Conservation (phyloP, 2,113 vertebrate genomes). For the Peromyscus californicus region DNA sequence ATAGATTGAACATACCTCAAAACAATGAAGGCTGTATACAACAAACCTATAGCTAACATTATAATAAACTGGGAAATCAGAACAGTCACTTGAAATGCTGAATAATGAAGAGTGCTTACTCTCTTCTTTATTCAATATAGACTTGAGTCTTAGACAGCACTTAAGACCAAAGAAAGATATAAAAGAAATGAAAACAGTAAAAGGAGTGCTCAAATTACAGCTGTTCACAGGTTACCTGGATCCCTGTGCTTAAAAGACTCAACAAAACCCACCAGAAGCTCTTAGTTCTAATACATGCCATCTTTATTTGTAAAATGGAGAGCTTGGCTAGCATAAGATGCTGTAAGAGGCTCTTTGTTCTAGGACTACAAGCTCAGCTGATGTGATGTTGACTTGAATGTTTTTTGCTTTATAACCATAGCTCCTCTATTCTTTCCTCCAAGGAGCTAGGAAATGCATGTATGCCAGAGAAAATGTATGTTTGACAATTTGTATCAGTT, state of each 20-base stretch:
- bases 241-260: background rate
- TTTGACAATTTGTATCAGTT: background rate
- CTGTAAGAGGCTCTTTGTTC: background rate
- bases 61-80: background rate
- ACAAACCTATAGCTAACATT: background rate
- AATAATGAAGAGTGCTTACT: background rate
- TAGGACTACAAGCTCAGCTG: background rate
- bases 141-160: background rate
- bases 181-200: background rate
- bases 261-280: background rate
- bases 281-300: background rate
- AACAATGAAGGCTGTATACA: background rate
- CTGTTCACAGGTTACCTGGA: no score
- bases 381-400: background rate
- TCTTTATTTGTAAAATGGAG: constrained; percentile 5
- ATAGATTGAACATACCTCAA: background rate
- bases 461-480: background rate
- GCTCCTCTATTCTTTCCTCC: background rate
- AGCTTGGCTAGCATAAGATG: background rate
- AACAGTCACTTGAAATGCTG: background rate
- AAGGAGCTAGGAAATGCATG: background rate
- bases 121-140: background rate
- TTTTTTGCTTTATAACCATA: background rate
- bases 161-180: background rate
- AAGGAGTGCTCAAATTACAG: background rate